Base-by-base conservation (phyloP, 2,888 invertebrate species). In the Epiblema foenella region DNA sequence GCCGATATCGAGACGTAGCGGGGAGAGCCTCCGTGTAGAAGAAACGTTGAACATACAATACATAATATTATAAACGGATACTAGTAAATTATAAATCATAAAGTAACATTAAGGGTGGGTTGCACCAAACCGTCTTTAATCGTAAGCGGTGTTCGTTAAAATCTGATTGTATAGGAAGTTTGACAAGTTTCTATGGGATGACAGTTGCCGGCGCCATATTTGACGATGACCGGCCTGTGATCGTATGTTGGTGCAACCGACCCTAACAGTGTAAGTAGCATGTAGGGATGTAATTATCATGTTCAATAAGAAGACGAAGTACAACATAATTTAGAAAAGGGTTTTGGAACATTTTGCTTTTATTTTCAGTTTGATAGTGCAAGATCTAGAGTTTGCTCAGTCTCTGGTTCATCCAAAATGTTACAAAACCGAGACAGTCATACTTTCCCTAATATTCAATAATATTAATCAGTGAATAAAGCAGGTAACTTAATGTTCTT, bases 71-170 rank as follows among this genome's bases (percentile, higher is more conserved):
- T 3, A 62, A 33, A 51, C 29, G 29, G 29, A 29, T 56, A 56
- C 18, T 9, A 9, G 20, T 37, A 63, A 63, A 37, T 20, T 33
- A 63, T 63, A 49, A 63, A 51, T 62, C 17, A 51, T 29, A 51
- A 51, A 29, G 17, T 63, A 60, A 49, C 29, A 29, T n/a, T 24
- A 56, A 56, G n/a, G 46, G 10, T 37, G n/a, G n/a, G n/a, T n/a
- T n/a, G n/a, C n/a, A n/a, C n/a, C n/a, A n/a, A n/a, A n/a, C n/a
- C n/a, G n/a, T n/a, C n/a, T n/a, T n/a, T n/a, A n/a, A n/a, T n/a
- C n/a, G n/a, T n/a, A n/a, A n/a, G n/a, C n/a, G n/a, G n/a, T n/a
- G n/a, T n/a, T n/a, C n/a, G n/a, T n/a, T n/a, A n/a, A n/a, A n/a
- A n/a, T n/a, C n/a, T n/a, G n/a, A n/a, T n/a, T n/a, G n/a, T n/a